These are phyloP conservation scores for Urocyon cinereoargenteus DNA, from an alignment of 2,797 vertebrate species.

Conservation along the genomic window DNA sequence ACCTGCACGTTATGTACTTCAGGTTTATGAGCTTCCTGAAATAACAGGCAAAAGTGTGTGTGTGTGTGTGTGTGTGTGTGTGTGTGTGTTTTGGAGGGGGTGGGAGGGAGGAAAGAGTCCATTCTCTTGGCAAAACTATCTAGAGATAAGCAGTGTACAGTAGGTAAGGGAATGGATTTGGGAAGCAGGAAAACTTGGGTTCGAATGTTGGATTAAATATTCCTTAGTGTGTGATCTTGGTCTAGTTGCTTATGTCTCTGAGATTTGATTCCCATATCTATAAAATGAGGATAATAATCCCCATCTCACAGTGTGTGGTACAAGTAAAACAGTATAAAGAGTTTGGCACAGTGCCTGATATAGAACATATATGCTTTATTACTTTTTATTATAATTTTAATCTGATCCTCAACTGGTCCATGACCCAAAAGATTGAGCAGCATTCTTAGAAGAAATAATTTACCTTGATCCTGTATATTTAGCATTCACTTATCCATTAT, in stretches of 20 bases:
- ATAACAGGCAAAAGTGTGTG: neutral
- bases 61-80: too few relatives aligned
- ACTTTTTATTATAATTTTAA: conserved; percentile 19
- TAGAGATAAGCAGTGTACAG: neutral
- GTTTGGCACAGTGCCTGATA: neutral
- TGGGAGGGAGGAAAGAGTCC: too few relatives aligned
- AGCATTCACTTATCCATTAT: neutral
- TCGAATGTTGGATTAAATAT: neutral
- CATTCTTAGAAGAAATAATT: neutral
- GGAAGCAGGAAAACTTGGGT: neutral
- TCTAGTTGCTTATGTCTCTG: neutral
- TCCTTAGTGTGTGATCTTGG: neutral
- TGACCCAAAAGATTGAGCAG: neutral
- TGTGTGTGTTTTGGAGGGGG: neutral
- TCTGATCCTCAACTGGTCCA: neutral
- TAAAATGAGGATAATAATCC: neutral
- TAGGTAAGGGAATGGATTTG: neutral
- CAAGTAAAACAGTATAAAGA: neutral
- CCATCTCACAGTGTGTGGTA: neutral
- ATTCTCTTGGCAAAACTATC: neutral
- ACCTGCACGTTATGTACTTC: neutral
- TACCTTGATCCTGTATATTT: neutral
- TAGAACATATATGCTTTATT: neutral
- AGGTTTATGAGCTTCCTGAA: neutral
- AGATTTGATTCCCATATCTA: neutral